Evolutionary conservation across 2,888 invertebrate species (phyloP), one percentile per base, ranked within the genome.

Genomic region (Neoitamus cyanurus): DNA sequence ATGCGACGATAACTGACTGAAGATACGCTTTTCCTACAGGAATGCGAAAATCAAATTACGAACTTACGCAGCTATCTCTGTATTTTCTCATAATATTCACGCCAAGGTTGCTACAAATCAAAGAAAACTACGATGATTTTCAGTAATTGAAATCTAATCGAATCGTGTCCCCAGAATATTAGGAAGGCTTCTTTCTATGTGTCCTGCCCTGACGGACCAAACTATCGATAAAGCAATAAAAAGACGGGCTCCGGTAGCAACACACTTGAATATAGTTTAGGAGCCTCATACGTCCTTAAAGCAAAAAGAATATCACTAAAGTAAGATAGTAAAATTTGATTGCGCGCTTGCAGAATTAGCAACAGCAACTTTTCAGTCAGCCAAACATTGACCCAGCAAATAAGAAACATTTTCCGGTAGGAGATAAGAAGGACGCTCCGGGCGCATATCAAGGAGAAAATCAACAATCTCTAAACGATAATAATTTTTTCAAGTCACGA

Each of bases 401-500:
- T 9, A 25, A 58, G 58, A 15, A 58, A 58, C 25, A 58, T 58
- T 58, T 7, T 58, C 25, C 6, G 25, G 15, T 20, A 15, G 58
- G 20, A 42, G 42, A 58, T 58, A 58, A 58, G 9, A 58, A 58
- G 6, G 9, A 58, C 15, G 25, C 25, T 58, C 25, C 4, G 20
- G 5, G 15, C 7, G 5, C 9, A 3, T 25, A 9, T 58, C 20
- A 58, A 20, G 20, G 58, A 58, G 6, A 58, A 58, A 58, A 58
- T 58, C 58, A 58, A 58, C 6, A 58, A 58, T 58, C n/a, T 58
- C 58, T 48, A 7, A 58, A 58, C 25, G 58, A 58, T 58, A 58
- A 58, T 58, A 58, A 58, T 58, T 58, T 58, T 58, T 58, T 58
- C 58, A 58, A 58, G 58, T 58, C 58, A 58, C 58, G 58, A 58